Conservation (phyloP, 2,797 vertebrate genomes). For the Hybognathus amarus region DNA sequence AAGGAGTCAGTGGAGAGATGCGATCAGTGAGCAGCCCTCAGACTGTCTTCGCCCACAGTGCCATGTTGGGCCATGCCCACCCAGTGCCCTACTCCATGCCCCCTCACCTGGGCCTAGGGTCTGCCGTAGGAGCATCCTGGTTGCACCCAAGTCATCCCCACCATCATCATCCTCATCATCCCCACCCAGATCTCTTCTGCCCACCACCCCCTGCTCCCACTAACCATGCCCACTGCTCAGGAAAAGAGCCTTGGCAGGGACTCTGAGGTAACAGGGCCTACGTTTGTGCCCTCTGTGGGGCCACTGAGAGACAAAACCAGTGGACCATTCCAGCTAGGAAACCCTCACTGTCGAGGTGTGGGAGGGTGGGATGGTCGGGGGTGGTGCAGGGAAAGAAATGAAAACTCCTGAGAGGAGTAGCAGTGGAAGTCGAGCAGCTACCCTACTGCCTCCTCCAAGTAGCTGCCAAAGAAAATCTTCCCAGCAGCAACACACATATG, state of each 20-base stretch:
- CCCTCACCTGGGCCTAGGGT: slow-evolving; percentile 77
- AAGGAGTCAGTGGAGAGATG: slow-evolving; percentile 77
- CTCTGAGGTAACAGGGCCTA: slow-evolving; percentile 84
- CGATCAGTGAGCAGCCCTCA: slow-evolving; percentile 81
- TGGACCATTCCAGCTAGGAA: slow-evolving; percentile 77
- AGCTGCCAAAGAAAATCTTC: slow-evolving; percentile 79
- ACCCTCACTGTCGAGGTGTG: slow-evolving; percentile 80
- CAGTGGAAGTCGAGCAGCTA: slow-evolving; percentile 64
- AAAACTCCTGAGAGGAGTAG: slow-evolving; percentile 72
- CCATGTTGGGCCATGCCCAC: slow-evolving; percentile 78
- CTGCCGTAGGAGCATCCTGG: slow-evolving; percentile 76
- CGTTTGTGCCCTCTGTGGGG: slow-evolving; percentile 90
- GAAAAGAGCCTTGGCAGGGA: slow-evolving; percentile 82
- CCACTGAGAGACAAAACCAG: slow-evolving; percentile 82
- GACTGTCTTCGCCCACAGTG: slow-evolving; percentile 88
- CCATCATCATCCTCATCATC: slow-evolving; percentile 77
- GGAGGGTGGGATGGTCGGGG: slow-evolving; percentile 70
- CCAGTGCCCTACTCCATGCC: slow-evolving; percentile 87
- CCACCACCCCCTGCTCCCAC: slow-evolving; percentile 73
- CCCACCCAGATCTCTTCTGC: slow-evolving; percentile 77
- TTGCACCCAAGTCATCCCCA: slow-evolving; percentile 76
- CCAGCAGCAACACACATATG: slow-evolving; percentile 78
- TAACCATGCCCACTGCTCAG: slow-evolving; percentile 77
- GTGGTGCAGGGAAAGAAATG: slow-evolving; percentile 65
- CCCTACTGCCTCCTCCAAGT: slow-evolving; percentile 60